Conservation (phyloP, 1,140 invertebrate genomes). For the Caenorhabditis latens region DNA sequence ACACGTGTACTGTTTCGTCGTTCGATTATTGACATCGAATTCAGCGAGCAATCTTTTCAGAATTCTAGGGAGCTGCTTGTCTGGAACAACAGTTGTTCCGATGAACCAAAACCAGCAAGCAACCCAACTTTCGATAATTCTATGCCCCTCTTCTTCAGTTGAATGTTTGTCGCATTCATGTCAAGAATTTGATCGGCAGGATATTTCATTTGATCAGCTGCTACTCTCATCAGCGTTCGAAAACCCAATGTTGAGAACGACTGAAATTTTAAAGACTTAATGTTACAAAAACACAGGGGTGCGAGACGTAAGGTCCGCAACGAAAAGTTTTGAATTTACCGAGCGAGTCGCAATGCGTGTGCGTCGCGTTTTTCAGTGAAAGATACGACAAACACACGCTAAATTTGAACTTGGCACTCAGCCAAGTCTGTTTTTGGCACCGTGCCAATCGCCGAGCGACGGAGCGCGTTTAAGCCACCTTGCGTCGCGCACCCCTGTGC, state of each 20-base stretch:
- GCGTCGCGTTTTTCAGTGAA: too few relatives aligned
- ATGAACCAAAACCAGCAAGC: background rate
- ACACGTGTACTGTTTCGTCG: constrained; percentile 42
- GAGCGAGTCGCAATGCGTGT: too few relatives aligned
- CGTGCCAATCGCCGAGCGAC: too few relatives aligned
- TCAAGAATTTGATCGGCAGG: constrained; percentile 11
- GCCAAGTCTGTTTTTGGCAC: too few relatives aligned
- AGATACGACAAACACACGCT: too few relatives aligned
- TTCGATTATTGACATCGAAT: constrained; percentile 29
- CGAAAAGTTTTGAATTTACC: too few relatives aligned
- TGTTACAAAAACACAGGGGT: too few relatives aligned
- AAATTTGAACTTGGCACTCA: too few relatives aligned
- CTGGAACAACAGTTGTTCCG: background rate
- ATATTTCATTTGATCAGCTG: constrained; percentile 47
- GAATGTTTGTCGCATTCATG: background rate
- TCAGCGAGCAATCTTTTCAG: background rate
- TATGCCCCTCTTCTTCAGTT: constrained; percentile 43
- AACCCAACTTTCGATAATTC: constrained; percentile 29
- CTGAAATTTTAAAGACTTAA: constrained; percentile 81
- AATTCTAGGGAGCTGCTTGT: background rate
- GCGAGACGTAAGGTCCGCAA: too few relatives aligned
- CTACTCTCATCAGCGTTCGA: constrained; percentile 30
- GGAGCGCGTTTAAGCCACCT: too few relatives aligned
- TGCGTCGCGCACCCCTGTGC: too few relatives aligned
- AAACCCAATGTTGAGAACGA: constrained; percentile 87